A percentile compares a stretch with the other conserved stretches of the same genome.
phyloP scores from a whole-genome alignment of 2,113 vertebrate species.

The Pollimyrus isidori region DNA sequence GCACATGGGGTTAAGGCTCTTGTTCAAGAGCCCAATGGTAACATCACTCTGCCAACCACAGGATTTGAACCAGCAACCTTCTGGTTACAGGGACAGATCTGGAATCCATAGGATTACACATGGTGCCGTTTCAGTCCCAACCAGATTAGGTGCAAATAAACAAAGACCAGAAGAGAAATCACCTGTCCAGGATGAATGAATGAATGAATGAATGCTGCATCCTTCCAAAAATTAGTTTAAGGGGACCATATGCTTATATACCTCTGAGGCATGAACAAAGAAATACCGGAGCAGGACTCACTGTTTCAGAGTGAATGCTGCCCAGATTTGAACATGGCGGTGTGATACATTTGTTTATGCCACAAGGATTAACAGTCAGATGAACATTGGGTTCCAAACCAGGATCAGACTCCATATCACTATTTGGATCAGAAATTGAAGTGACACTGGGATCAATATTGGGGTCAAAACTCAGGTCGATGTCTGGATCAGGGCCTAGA shows the following conservation, averaged over 20 bases:
- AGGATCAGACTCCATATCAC: not conserved
- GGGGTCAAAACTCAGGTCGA: not conserved
- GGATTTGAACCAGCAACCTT: not conserved
- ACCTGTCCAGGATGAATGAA: constrained; percentile 1
- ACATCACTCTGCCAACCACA: not conserved
- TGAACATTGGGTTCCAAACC: not conserved
- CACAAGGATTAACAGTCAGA: not conserved
- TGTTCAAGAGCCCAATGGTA: not conserved
- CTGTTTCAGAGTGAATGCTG: not conserved
- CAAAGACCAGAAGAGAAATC: not conserved
- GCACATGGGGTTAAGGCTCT: not conserved
- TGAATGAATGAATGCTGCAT: not conserved
- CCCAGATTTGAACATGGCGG: not conserved
- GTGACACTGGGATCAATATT: not conserved
- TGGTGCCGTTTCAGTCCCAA: not conserved
- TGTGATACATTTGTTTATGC: not conserved
- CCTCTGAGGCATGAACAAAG: not conserved
- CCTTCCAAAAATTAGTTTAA: not conserved
- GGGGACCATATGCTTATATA: not conserved
- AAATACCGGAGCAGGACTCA: not conserved
- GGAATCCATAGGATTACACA: not conserved
- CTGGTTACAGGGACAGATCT: not conserved
- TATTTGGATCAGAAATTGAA: not conserved
- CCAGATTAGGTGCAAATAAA: not conserved
- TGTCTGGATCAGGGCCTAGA: not conserved